These are phyloP conservation scores for Pocillopora damicornis DNA, from an alignment of 64 coral and sea anemone genomes.

Conservation along the genomic window DNA sequence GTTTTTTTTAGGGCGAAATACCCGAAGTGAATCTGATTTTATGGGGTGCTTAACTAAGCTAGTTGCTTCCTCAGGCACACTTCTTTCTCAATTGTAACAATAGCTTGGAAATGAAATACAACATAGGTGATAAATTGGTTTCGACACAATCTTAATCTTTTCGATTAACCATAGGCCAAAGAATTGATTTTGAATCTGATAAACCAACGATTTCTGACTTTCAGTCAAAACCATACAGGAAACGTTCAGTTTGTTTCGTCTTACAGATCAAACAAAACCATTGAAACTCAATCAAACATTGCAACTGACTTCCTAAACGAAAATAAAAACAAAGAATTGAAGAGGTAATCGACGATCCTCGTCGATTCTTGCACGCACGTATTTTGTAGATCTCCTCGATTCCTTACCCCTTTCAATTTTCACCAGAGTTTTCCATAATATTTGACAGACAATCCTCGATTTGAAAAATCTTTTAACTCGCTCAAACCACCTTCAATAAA, in stretches of 20 bases:
- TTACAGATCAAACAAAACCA: not conserved
- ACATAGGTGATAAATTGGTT: not conserved
- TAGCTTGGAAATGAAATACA: not conserved
- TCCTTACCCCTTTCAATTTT: too few relatives aligned
- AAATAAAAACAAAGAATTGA: not conserved
- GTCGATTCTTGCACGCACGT: not conserved
- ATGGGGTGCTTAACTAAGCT: too few relatives aligned
- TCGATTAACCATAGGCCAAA: not conserved
- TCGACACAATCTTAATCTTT: conserved; percentile 1
- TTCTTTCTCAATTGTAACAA: too few relatives aligned
- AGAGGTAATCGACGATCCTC: not conserved
- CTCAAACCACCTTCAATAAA: too few relatives aligned
- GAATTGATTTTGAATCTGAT: not conserved
- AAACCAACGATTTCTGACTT: not conserved
- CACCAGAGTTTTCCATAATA: too few relatives aligned
- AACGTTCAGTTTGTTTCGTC: not conserved
- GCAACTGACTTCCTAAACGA: not conserved
- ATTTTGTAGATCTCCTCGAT: too few relatives aligned
- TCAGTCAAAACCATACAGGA: not conserved
- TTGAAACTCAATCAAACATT: not conserved
- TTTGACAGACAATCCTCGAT: too few relatives aligned
- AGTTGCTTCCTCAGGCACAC: not conserved
- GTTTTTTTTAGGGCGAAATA: too few relatives aligned
- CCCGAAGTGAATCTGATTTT: too few relatives aligned
- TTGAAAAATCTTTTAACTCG: too few relatives aligned